Evolutionary conservation across 2,113 vertebrate genomes (phyloP).

Genomic region (Actenoides lindsayi): DNA sequence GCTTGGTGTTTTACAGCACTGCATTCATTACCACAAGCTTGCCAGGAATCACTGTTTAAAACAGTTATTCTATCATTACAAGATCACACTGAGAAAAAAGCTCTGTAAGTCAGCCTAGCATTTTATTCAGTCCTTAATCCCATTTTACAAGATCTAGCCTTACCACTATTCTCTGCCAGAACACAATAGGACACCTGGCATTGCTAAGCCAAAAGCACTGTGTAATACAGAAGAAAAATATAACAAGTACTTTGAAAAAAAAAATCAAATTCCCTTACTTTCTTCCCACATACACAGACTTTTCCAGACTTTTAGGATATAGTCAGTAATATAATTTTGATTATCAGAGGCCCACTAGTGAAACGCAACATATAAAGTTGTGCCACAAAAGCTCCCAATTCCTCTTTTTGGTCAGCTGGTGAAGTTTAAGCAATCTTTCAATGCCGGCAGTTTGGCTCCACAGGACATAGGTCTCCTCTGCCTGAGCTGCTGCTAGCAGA

Average conservation of each 20-base stretch:
- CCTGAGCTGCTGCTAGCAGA: background rate
- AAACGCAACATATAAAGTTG: background rate
- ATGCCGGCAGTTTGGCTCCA: background rate
- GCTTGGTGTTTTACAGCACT: background rate
- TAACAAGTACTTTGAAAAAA: accelerated
- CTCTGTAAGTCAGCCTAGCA: background rate
- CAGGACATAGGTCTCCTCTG: background rate
- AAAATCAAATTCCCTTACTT: background rate
- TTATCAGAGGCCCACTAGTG: background rate
- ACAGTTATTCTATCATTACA: background rate
- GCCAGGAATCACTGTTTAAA: background rate
- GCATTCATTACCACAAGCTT: background rate
- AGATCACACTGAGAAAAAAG: constrained; percentile 13
- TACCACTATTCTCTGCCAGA: background rate
- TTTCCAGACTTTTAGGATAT: background rate
- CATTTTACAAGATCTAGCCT: background rate
- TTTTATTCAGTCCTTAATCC: background rate
- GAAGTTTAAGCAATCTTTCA: background rate
- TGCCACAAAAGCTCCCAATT: background rate
- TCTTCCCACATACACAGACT: background rate
- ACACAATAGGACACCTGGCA: background rate
- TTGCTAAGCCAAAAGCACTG: background rate
- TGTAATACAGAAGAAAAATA: background rate
- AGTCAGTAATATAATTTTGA: background rate
- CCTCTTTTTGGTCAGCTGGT: accelerated